Evolutionary conservation across 2,888 invertebrate genomes (phyloP), one percentile per base, ranked within the genome.

Genomic region (Parascotia fuliginaria): DNA sequence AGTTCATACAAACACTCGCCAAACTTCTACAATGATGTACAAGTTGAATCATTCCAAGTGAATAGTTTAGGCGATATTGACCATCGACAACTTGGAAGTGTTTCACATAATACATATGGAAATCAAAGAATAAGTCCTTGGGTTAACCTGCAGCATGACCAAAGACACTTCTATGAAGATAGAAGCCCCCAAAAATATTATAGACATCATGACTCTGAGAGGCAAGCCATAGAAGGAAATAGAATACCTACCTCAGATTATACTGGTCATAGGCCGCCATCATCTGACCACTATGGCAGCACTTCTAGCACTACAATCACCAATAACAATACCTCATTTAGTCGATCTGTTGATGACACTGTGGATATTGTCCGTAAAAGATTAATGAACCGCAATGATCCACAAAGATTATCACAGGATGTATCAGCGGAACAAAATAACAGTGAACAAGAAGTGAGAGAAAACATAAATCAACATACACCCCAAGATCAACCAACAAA

Each of bases 271-370:
- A 81, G 92, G 49, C 91, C 91, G 27, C 91, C 89, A 14, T 72
- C 91, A n/a, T 89, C 89, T 32, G 91, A 91, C 57, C 87, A 92
- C 58, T 92, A 90, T 68, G 85, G 80, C 13, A 74, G 80, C 1
- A 85, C 79, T 44, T 71, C 84, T 36, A 76, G 77, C 5, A 69
- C 84, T 12, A 69, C 72, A 1, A 75, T 75, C 40, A 87, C 85
- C 50, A 87, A 82, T 46, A 87, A 89, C 14, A 78, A 88, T 54
- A 79, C 83, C 34, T 67, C 77, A 15, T 92, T 89, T 59, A 89
- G 83, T 47, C 71, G 84, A 11, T 90, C 92, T 31, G 83, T 91
- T 15, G 87, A 89, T 73, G 92, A 91, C 51, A 92, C 92, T 33
- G 92, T 92, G 31, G 85, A 91, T 65, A 87, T 92, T 51, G 75